Conservation (phyloP, 2,113 vertebrate genomes). For the Myiozetetes cayanensis region DNA sequence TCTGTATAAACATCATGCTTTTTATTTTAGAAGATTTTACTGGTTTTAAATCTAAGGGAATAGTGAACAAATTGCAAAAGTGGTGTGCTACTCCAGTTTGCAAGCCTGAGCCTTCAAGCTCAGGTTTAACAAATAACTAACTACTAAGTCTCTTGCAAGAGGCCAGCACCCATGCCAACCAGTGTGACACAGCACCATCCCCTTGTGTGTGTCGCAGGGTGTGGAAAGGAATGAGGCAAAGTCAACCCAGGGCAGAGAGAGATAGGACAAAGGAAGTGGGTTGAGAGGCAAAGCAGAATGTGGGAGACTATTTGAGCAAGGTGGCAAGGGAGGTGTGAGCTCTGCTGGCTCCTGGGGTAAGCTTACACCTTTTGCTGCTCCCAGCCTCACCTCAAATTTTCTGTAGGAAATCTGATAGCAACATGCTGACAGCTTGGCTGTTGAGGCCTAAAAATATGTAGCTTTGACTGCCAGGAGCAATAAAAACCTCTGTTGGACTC, state of each 20-base stretch:
- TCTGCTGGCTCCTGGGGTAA: not conserved
- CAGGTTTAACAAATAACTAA: not conserved
- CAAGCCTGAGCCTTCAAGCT: not conserved
- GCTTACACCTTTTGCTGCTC: not conserved
- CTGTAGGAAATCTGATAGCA: not conserved
- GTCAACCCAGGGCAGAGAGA: not conserved
- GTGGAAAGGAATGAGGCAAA: not conserved
- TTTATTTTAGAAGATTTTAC: not conserved
- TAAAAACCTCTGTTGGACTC: not conserved
- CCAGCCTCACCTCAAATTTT: not conserved
- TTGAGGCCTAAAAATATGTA: not conserved
- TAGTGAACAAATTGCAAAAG: not conserved
- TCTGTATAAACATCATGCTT: not conserved
- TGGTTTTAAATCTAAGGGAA: not conserved
- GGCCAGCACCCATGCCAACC: rapidly evolving
- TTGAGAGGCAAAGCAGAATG: not conserved
- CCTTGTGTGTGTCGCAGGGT: rapidly evolving
- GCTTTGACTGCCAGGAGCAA: not conserved
- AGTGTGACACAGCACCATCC: not conserved
- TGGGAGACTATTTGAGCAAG: not conserved
- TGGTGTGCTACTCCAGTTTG: rapidly evolving
- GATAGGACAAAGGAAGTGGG: not conserved
- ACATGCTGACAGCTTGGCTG: not conserved
- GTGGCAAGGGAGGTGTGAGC: not conserved
- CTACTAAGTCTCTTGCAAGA: not conserved